Conservation (phyloP, 2,797 vertebrate species). For the Okamejei kenojei region DNA sequence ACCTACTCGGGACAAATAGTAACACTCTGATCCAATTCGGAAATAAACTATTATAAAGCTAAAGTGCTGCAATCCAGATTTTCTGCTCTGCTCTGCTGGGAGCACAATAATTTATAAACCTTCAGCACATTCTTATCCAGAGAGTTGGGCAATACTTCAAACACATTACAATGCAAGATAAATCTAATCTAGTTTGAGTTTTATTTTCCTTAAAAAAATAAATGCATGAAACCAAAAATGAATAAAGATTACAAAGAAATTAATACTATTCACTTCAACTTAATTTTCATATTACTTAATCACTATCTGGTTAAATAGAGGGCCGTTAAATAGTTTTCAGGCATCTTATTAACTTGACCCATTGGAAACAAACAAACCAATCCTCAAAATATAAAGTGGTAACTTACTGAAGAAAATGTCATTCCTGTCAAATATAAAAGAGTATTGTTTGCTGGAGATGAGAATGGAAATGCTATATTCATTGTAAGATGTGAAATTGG, state of each 20-base stretch:
- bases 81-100: neutral
- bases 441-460: slow-evolving; percentile 61
- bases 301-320: neutral
- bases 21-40: neutral
- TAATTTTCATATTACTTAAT: neutral
- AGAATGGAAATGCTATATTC: slow-evolving; percentile 66
- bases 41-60: neutral
- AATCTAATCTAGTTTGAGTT: too few relatives aligned
- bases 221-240: too few relatives aligned
- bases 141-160: too few relatives aligned
- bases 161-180: too few relatives aligned
- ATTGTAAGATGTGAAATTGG: slow-evolving; percentile 66
- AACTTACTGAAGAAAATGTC: slow-evolving; percentile 58
- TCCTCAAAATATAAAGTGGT: neutral
- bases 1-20: neutral
- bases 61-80: neutral
- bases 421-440: slow-evolving; percentile 74
- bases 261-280: too few relatives aligned
- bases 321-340: neutral
- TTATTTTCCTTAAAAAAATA: too few relatives aligned
- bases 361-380: slow-evolving; percentile 8
- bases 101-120: neutral
- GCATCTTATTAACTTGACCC: neutral
- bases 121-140: too few relatives aligned
- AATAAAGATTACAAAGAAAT: too few relatives aligned